phyloP scores from a whole-genome alignment of 2,888 invertebrate genomes.

The Nowickia ferox region DNA sequence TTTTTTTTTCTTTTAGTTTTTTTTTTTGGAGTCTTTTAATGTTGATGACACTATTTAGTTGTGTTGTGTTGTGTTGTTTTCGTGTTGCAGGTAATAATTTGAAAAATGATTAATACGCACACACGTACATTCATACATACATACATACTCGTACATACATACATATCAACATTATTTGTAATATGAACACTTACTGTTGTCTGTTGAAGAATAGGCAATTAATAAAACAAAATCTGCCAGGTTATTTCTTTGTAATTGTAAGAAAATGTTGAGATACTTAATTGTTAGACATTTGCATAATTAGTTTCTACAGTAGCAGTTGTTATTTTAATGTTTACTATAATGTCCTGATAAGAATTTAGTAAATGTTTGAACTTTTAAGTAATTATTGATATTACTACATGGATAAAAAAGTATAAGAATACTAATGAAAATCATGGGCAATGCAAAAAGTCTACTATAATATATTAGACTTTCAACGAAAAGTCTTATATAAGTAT shows the following conservation, averaged over 20 bases:
- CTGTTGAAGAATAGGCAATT: slow-evolving; percentile 30
- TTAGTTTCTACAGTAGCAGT: neutral
- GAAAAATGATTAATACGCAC: slow-evolving; percentile 53
- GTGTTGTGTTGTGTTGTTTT: slow-evolving; percentile 14
- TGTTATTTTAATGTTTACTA: neutral
- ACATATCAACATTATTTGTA: neutral
- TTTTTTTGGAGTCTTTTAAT: slow-evolving; percentile 35
- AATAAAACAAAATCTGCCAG: slow-evolving; percentile 24
- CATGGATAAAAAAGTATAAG: too few species aligned
- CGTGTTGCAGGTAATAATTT: slow-evolving; percentile 62
- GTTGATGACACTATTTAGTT: slow-evolving; percentile 65
- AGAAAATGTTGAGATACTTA: neutral
- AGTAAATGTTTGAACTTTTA: too few species aligned
- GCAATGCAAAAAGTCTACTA: too few species aligned
- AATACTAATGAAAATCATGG: too few species aligned
- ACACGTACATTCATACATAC: neutral
- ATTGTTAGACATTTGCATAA: slow-evolving; percentile 13
- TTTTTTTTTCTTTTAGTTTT: slow-evolving; percentile 8
- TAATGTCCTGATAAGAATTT: neutral
- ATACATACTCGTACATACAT: neutral
- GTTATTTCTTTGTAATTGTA: neutral
- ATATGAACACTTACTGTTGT: slow-evolving; percentile 1
- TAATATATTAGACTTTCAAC: too few species aligned
- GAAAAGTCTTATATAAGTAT: too few species aligned
- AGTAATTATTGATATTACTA: too few species aligned